These are phyloP conservation scores for Acanthosepion lycidas DNA, from an alignment of 2,888 invertebrate species.

Conservation along the genomic window DNA sequence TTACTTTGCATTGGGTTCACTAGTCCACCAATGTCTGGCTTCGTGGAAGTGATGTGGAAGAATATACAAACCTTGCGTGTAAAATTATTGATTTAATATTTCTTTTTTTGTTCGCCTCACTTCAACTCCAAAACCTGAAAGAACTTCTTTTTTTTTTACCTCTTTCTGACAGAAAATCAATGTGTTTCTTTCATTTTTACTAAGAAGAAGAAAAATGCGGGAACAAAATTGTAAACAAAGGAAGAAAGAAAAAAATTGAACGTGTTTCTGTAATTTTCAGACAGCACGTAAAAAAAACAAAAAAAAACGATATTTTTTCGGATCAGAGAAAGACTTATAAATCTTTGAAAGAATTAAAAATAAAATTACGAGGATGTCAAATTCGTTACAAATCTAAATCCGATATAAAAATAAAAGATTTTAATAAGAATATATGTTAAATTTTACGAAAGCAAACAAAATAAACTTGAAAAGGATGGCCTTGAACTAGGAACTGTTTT, in stretches of 20 bases:
- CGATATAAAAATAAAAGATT: not conserved
- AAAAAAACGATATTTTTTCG: not conserved
- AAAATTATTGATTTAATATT: not conserved
- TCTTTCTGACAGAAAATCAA: slow-evolving; percentile 11
- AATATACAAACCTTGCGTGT: not conserved
- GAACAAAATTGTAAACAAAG: not conserved
- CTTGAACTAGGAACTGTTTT: not conserved
- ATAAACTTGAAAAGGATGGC: not conserved
- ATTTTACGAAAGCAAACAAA: not conserved
- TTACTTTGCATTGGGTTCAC: not conserved
- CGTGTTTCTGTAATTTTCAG: not conserved
- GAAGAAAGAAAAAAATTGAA: not conserved
- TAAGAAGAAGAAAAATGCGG: not conserved
- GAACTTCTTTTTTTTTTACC: not conserved
- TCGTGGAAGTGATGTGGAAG: not conserved
- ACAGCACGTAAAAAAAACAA: not conserved
- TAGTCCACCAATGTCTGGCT: not conserved
- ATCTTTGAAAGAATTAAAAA: not conserved
- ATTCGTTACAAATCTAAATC: not conserved
- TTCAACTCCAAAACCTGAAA: not conserved
- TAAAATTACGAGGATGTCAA: slow-evolving; percentile 13
- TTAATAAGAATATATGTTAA: not conserved
- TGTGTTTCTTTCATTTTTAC: not conserved
- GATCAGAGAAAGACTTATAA: not conserved
- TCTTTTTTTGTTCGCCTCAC: not conserved